Base-by-base conservation (phyloP, 2,113 vertebrate genomes). In the Climacteris rufus region DNA sequence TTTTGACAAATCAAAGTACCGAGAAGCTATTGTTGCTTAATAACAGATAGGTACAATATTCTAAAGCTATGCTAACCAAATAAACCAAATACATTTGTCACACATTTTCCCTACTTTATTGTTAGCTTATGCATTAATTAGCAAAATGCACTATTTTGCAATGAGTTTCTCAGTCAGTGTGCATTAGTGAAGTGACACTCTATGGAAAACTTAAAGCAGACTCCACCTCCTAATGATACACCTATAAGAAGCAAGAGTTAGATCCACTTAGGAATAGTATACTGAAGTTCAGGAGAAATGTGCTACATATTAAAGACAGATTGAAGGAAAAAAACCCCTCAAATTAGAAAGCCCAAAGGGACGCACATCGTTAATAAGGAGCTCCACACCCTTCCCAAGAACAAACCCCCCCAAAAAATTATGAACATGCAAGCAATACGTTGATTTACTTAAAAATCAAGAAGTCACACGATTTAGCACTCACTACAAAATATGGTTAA, bases 401-500 rank as follows among this genome's bases (percentile, higher is more conserved):
- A 98, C 95, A 97, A 96, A 78, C 59, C 84, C 84, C 89, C 80
- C 80, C n/a, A n/a, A 60, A 47, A 86, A 97, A 97, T 98, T 95
- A 98, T 74, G 94, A 96, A 97, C 98, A 99, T 98, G 98, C 99
- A 99, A 98, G 98, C 97, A 98, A 95, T 96, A 97, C 96, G 97
- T 98, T 96, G 97, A 97, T 96, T 98, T 97, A 97, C 98, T 98
- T 95, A 97, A 94, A 98, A 95, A 94, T 89, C 98, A 95, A 95
- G 96, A 98, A 96, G 85, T 97, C 98, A 99, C 98, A 99, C 98
- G 95, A 98, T 97, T 98, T 95, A 97, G 98, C 99, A 99, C 98
- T 98, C 99, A 99, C 98, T 98, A 98, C 98, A 99, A 97, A 97
- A 97, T 97, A 89, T 19, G 95, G 98, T 98, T 98, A 98, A 96